phyloP scores from a whole-genome alignment of 2,888 invertebrate genomes.

The Brachynemurus nebulosus region DNA sequence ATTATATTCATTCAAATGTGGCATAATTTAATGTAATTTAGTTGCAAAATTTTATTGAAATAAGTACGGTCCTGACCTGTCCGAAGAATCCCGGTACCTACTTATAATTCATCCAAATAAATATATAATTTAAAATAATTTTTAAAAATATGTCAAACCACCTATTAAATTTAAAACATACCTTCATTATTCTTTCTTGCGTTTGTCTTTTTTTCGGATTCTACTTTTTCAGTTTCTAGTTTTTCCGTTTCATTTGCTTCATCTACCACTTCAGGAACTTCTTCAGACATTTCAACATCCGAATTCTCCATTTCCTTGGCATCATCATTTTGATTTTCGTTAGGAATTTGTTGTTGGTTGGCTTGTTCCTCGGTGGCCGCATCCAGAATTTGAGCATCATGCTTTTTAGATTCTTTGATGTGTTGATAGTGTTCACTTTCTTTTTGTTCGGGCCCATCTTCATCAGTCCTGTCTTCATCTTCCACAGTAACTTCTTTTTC shows the following conservation, averaged over 20 bases:
- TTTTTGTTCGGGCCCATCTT: conserved; percentile 27
- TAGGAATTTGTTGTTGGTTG: conserved; percentile 48
- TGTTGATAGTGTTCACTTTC: conserved; percentile 57
- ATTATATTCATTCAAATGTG: no score
- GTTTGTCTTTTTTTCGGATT: conserved; percentile 30
- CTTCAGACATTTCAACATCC: conserved; percentile 19
- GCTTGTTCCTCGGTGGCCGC: conserved; percentile 76
- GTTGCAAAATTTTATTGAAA: no score
- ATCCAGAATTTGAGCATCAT: conserved; percentile 59
- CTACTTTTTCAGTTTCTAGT: conserved; percentile 35
- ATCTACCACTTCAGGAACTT: conserved; percentile 26
- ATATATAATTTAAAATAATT: no score
- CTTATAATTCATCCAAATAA: no score
- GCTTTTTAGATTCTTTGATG: conserved; percentile 61
- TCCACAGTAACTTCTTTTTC: conserved; percentile 29
- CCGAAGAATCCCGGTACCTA: no score
- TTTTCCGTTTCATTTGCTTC: conserved; percentile 23
- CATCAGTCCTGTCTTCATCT: conserved; percentile 31
- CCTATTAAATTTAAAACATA: no score
- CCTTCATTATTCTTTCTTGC: conserved; percentile 32
- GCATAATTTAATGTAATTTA: no score
- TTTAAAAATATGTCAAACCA: no score
- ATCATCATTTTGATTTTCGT: conserved; percentile 38
- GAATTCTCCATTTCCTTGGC: conserved; percentile 27
- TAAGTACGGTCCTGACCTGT: no score